phyloP scores from a whole-genome alignment of 2,113 vertebrate species.

The Accipiter virgatus region DNA sequence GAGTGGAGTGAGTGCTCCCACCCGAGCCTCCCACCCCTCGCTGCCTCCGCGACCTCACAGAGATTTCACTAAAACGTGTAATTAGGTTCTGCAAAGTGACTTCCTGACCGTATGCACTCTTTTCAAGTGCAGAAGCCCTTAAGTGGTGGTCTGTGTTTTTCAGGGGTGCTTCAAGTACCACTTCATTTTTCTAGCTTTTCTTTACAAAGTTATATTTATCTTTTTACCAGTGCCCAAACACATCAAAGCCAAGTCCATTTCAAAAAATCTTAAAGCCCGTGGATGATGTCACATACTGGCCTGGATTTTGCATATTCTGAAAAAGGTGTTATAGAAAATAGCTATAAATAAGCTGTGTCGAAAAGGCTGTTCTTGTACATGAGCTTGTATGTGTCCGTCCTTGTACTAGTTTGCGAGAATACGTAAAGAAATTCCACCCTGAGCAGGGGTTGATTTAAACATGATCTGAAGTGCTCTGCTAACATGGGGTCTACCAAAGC shows the following conservation, averaged over 20 bases:
- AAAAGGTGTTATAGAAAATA: neutral
- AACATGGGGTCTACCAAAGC: neutral
- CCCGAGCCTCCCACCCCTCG: neutral
- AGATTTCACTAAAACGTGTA: neutral
- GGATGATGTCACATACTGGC: neutral
- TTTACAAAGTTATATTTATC: neutral
- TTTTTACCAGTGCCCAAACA: neutral
- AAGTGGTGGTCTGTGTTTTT: neutral
- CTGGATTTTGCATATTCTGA: neutral
- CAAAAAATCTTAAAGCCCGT: neutral
- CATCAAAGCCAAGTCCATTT: neutral
- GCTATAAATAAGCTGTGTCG: neutral
- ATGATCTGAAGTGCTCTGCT: neutral
- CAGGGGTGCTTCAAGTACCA: neutral
- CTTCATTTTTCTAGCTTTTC: neutral
- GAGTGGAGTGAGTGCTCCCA: fast-evolving
- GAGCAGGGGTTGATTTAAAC: neutral
- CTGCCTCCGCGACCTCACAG: neutral
- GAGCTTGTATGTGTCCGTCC: neutral
- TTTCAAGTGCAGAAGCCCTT: neutral
- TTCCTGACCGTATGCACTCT: neutral
- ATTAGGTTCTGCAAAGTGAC: neutral
- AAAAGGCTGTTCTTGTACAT: neutral
- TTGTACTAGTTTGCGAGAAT: neutral
- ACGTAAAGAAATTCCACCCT: neutral